Evolutionary conservation across 2,888 invertebrate genomes (phyloP), one percentile per base, ranked within the genome.

Genomic region (Tyria jacobaeae): DNA sequence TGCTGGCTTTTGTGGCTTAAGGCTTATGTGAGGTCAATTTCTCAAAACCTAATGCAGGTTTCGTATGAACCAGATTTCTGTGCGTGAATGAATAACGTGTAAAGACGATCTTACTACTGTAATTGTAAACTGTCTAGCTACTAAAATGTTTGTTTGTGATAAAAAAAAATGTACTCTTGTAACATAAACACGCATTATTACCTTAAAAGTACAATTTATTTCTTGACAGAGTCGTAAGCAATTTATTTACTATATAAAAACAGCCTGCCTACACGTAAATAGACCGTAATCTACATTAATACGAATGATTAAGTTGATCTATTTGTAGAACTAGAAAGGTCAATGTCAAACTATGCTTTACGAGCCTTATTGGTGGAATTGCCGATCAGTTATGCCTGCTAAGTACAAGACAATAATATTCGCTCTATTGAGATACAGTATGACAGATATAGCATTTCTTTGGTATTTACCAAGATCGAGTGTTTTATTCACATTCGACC

Each of bases 291-390:
- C 59, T 54, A 64, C 50, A 62, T 59, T 66, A 64, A 68, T 64
- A 59, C 39, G 50, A 12, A 47, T 72, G 65, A 75, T 73, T 73
- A 69, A 69, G 62, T 50, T 57, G 68, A 69, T 80, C 80, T 87
- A 86, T 87, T 83, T 85, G 57, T 74, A 72, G 73, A 71, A 58
- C 17, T 55, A 62, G 57, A 64, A 73, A 70, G 76, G 80, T 78
- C 84, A 84, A 80, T 82, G 83, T 78, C 75, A 73, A 58, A 57
- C 56, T 59, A 70, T 73, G 64, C 59, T 64, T 51, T 64, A 60
- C 67, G 47, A 59, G 62, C 56, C 66, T 73, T 67, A 73, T 80
- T 77, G 67, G 60, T 62, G 24, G 80, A 81, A 83, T 77, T 76
- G 70, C 25, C 21, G 35, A n/a, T 17, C 39, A 35, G 60, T 62